These are phyloP conservation scores for Drosophila anceps DNA, from an alignment of 2,888 invertebrate species.

Conservation along the genomic window DNA sequence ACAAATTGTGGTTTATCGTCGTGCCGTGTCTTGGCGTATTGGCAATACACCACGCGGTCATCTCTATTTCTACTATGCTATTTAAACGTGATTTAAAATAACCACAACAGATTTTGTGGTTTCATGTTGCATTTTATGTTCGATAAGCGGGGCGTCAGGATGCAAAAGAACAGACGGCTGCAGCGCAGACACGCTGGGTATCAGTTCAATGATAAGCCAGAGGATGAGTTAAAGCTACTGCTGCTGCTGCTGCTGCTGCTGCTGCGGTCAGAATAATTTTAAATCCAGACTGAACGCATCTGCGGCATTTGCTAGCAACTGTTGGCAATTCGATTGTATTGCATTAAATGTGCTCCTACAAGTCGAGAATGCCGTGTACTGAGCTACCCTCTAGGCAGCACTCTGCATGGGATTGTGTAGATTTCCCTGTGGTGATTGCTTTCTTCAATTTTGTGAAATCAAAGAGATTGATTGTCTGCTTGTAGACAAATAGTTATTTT, in stretches of 20 bases:
- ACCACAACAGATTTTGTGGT: conserved; percentile 77
- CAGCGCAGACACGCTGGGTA: conserved; percentile 41
- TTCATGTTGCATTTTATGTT: conserved; percentile 73
- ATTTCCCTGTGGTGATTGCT: neutral
- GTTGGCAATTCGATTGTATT: conserved; percentile 15
- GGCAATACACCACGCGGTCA: conserved; percentile 2
- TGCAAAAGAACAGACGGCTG: conserved; percentile 27
- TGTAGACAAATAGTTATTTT: neutral
- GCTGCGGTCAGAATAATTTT: conserved; percentile 58
- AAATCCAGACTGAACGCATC: conserved; percentile 52
- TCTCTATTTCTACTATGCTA: conserved; percentile 30
- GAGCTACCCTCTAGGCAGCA: conserved; percentile 1
- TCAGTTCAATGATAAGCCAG: conserved; percentile 25
- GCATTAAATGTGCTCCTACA: conserved; percentile 17
- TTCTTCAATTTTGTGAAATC: neutral
- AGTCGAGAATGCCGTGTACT: neutral
- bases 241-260: conserved; percentile 21
- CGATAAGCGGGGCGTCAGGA: conserved; percentile 61
- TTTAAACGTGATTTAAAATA: conserved; percentile 78
- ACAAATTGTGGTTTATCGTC: neutral
- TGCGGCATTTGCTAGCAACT: conserved; percentile 31
- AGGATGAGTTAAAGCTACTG: conserved; percentile 18
- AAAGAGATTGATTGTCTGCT: too few relatives aligned
- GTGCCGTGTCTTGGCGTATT: neutral
- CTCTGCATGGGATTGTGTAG: neutral